Evolutionary conservation across 2,113 vertebrate genomes (phyloP).

Genomic region (Entelurus aequoreus): DNA sequence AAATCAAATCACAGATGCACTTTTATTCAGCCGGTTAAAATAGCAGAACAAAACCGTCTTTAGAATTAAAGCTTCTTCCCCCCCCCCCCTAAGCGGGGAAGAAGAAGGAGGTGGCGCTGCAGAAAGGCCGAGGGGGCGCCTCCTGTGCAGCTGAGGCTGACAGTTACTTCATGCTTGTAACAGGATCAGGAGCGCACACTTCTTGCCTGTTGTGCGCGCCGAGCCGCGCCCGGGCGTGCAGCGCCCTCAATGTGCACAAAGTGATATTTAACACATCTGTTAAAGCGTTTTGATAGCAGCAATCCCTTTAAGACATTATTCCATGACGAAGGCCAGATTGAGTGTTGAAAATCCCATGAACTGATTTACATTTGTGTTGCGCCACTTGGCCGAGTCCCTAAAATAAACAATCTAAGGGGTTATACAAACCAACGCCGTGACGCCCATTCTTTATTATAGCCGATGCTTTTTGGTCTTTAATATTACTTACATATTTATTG

Average conservation of each 20-base stretch:
- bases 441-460: too few species aligned
- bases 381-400: not conserved
- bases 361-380: conserved; percentile 59
- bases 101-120: conserved; percentile 53
- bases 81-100: conserved; percentile 63
- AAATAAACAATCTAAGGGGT: not conserved
- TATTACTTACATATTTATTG: too few species aligned
- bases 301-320: conserved; percentile 74
- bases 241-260: conserved; percentile 72
- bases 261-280: conserved; percentile 97
- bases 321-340: conserved; percentile 72
- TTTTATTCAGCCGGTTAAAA: conserved; percentile 86
- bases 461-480: too few species aligned
- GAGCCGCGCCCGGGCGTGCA: conserved; percentile 59
- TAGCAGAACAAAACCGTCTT: conserved; percentile 87
- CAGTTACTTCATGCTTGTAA: conserved; percentile 97
- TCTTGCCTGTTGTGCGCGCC: conserved; percentile 60
- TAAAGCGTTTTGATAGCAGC: conserved; percentile 76
- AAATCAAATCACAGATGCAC: conserved; percentile 95
- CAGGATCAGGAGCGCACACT: conserved; percentile 93
- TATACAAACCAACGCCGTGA: too few species aligned
- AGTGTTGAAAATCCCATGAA: conserved; percentile 69
- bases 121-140: conserved; percentile 59
- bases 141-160: conserved; percentile 93
- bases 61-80: conserved; percentile 87